Evolutionary conservation across 2,888 invertebrate species (phyloP).

Genomic region (Tiliacea aurago): DNA sequence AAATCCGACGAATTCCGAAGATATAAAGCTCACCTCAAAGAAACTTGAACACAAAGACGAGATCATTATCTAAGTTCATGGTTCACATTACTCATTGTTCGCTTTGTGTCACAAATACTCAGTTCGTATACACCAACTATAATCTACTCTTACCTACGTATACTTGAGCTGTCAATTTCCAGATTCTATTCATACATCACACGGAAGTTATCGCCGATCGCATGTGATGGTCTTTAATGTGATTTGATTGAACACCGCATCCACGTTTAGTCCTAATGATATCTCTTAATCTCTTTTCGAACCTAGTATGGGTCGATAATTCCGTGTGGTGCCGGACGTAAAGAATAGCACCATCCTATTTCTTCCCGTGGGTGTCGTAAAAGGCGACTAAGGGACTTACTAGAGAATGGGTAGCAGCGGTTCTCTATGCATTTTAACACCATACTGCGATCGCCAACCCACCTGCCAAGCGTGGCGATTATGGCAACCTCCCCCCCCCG

Average conservation of each 20-base stretch:
- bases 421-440: too few relatives aligned
- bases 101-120: slow-evolving; percentile 55
- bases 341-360: too few relatives aligned
- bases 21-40: slow-evolving; percentile 48
- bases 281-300: slow-evolving; percentile 37
- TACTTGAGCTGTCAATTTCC: slow-evolving; percentile 63
- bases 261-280: slow-evolving; percentile 53
- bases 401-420: too few relatives aligned
- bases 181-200: slow-evolving; percentile 54
- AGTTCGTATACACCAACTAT: slow-evolving; percentile 42
- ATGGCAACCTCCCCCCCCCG: too few relatives aligned
- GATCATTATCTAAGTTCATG: slow-evolving; percentile 62
- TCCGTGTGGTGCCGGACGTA: too few relatives aligned
- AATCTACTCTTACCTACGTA: slow-evolving; percentile 38
- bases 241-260: slow-evolving; percentile 59
- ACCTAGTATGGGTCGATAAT: neutral
- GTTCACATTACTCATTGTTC: slow-evolving; percentile 59
- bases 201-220: slow-evolving; percentile 60
- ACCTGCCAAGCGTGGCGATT: too few relatives aligned
- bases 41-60: slow-evolving; percentile 54
- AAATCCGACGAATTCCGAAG: slow-evolving; percentile 38
- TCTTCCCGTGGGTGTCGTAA: too few relatives aligned
- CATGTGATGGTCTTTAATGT: slow-evolving; percentile 54
- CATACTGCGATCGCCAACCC: too few relatives aligned
- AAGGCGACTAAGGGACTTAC: too few relatives aligned